Percentiles rank a stretch among this genome's conserved stretches.
Conservation (phyloP, 2,113 vertebrate species). For the Pollimyrus isidori region DNA sequence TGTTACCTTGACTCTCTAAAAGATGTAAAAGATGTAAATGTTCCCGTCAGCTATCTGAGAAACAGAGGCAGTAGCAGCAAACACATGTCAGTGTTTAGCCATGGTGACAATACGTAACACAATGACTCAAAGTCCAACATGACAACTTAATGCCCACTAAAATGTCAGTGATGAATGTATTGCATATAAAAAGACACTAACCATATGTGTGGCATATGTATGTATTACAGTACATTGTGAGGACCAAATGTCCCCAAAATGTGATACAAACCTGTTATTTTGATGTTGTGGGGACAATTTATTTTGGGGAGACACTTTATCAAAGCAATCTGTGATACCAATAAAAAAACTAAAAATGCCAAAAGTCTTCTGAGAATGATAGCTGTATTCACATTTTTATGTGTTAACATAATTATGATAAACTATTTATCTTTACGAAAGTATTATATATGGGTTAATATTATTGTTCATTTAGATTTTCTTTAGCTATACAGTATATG, state of each 20-base stretch:
- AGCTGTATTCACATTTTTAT: no score
- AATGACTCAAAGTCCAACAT: not conserved
- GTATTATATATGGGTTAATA: no score
- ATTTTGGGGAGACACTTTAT: not conserved
- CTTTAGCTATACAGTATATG: no score
- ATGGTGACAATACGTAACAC: not conserved
- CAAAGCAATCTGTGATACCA: not conserved
- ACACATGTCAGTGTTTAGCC: not conserved
- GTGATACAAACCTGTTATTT: not conserved
- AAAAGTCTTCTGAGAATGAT: not conserved
- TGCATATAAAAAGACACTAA: not conserved
- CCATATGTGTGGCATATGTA: conserved; percentile 5
- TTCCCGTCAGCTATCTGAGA: not conserved
- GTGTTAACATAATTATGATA: no score
- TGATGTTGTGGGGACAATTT: not conserved
- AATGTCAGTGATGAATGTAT: not conserved
- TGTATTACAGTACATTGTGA: not conserved
- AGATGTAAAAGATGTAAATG: not conserved
- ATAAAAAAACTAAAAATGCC: not conserved
- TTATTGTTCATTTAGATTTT: no score
- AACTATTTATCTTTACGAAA: no score
- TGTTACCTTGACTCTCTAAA: not conserved
- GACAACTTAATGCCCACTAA: not conserved
- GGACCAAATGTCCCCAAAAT: not conserved
- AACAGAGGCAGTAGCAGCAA: not conserved